A percentile compares a stretch with the other conserved stretches of the same genome.
phyloP scores from a whole-genome alignment of 2,113 vertebrate species.

The Motacilla tschutschensis region DNA sequence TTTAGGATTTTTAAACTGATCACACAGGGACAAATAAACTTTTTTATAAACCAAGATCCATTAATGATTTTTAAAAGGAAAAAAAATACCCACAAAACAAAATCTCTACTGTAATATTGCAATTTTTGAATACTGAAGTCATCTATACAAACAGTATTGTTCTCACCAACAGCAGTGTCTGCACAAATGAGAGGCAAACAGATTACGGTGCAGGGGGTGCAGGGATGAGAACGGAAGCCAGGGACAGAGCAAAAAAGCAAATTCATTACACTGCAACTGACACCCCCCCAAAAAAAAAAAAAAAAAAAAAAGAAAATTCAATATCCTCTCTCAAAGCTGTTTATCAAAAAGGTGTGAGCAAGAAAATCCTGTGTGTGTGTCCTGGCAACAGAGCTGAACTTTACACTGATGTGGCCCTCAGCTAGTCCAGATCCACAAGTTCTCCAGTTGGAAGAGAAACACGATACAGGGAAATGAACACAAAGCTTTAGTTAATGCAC shows the following conservation, averaged over 20 bases:
- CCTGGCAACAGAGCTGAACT: not conserved
- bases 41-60: not conserved
- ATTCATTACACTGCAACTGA: not conserved
- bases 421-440: not conserved
- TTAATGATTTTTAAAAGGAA: not conserved
- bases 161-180: not conserved
- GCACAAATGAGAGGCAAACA: not conserved
- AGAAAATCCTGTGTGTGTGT: not conserved
- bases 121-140: not conserved
- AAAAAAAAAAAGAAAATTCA: not conserved
- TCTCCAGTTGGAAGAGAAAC: not conserved
- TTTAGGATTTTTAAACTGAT: not conserved
- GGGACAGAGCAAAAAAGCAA: not conserved
- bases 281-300: rapidly evolving
- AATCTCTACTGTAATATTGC: not conserved
- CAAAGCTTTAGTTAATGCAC: not conserved
- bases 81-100: not conserved
- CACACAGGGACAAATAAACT: not conserved
- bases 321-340: not conserved
- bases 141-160: not conserved
- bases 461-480: not conserved
- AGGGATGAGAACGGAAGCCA: not conserved
- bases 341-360: not conserved
- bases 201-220: not conserved
- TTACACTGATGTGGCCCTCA: not conserved